Evolutionary conservation across 2,113 vertebrate species (phyloP), one percentile per base, ranked within the genome.

Genomic region (Cyanoramphus novaezelandiae): DNA sequence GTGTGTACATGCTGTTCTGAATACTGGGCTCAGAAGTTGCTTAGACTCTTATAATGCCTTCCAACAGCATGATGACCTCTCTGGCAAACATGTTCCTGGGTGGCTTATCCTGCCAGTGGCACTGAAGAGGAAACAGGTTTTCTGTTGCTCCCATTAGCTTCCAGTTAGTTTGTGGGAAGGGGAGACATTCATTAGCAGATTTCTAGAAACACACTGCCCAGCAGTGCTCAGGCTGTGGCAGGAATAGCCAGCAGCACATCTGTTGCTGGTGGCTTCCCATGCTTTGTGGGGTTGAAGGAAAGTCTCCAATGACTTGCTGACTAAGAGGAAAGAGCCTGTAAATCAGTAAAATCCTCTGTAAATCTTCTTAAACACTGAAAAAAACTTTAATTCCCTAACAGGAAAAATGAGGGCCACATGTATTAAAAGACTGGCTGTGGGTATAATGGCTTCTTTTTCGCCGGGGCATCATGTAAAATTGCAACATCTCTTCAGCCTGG

Each of bases 121-220:
- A 17, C 64, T n/a, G 50, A 88, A 69, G 41, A 47, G 11, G 21
- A 74, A 69, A n/a, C 53, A 86, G 28, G 31, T 47, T 88, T 90
- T 88, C 69, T 86, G 60, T 50, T 50, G 28, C 44, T 86, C n/a
- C 64, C 0, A 0, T 77, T 76, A 70, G 31, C 64, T 84, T 35
- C n/a, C 11, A 59, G 64, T 19, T 28, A 28, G 37, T 74, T 63
- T 83, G 33, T 37, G 37, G 50, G 35, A 53, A 74, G 91, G 44
- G 4, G 60, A 81, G 72, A 52, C 25, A 31, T 59, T 35, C 0
- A 2, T 49, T 50, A 0, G 0, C 31, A 14, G 62, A 17, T n/a
- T 63, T 72, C n/a, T 6, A 19, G 68, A 59, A 84, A 43, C 29
- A 46, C 0, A 6, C 2, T 0, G 3, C 43, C 70, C 3, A 1